Evolutionary conservation across 2,797 vertebrate genomes (phyloP), one percentile per base, ranked within the genome.

Genomic region (Echeneis naucrates): DNA sequence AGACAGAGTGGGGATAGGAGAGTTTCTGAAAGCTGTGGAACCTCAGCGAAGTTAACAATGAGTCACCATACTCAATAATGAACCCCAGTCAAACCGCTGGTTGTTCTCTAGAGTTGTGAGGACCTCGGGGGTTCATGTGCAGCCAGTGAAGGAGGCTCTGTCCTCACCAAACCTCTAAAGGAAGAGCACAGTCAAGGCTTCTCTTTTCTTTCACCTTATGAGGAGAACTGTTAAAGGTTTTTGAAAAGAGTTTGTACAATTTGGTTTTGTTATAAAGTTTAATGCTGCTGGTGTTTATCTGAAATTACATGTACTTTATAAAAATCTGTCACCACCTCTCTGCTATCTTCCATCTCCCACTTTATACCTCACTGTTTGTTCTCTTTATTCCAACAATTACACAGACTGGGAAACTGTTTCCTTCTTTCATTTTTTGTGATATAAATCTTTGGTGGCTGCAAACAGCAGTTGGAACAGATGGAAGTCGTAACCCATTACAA

Each of bases 401-500:
- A 71, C 63, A 63, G 61, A 66, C 42, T 9, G n/a, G n/a, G 45
- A 63, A 44, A 0, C 11, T 50, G 42, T 35, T 69, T 80, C 74
- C 50, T 38, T 53, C 26, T 59, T 37, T 48, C 2, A 0, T 32
- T 54, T 64, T 47, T 48, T 54, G 19, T 10, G 59, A n/a, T 17
- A 57, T 62, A 63, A 78, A 75, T 88, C 77, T 77, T 45, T 24
- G 59, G n/a, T 62, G 68, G 58, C 68, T 42, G 64, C 26, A 2
- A 83, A 62, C 69, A 75, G 68, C 60, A 75, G 51, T 63, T 59
- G 38, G 58, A 78, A 55, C 48, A 86, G 84, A 82, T 84, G 82
- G 77, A 75, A 75, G 73, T 68, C 7, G 37, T 80, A 78, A 71
- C 66, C 30, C 12, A 24, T 81, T 66, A 71, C 77, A 80, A 83